A percentile compares a stretch with the other conserved stretches of the same genome.
These are phyloP conservation scores for Condylura cristata DNA, from an alignment of 2,113 vertebrate genomes.

Conservation along the genomic window DNA sequence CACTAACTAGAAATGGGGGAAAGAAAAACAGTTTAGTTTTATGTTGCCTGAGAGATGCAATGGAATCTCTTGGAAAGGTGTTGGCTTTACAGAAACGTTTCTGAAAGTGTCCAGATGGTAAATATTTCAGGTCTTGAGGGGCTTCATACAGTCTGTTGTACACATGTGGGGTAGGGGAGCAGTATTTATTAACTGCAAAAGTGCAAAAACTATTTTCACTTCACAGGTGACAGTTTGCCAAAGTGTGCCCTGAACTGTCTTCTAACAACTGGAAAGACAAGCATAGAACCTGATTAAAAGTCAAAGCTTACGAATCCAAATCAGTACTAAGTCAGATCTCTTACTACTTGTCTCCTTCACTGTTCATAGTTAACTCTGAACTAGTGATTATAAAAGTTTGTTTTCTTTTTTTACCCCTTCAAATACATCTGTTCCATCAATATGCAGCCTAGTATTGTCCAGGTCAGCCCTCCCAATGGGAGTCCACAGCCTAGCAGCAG, in stretches of 20 bases:
- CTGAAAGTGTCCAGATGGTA: neutral
- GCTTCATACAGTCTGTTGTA: neutral
- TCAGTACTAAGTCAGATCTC: neutral
- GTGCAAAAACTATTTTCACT: neutral
- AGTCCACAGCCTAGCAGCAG: rapidly evolving
- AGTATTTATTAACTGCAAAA: neutral
- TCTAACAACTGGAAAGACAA: neutral
- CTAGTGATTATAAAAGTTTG: neutral
- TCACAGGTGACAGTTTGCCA: neutral
- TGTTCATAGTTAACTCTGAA: neutral
- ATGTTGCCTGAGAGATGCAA: neutral
- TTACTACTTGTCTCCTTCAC: neutral
- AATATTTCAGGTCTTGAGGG: no score
- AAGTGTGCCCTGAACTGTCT: neutral
- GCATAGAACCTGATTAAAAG: neutral
- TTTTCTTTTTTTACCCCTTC: no score
- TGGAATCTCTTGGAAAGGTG: neutral
- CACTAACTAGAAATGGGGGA: neutral
- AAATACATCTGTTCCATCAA: neutral
- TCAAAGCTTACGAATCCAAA: neutral
- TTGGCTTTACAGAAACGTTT: neutral
- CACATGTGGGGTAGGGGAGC: no score
- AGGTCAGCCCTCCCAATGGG: neutral
- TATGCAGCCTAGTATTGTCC: neutral
- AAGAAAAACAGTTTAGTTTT: neutral